Evolutionary conservation across 2,797 vertebrate species (phyloP), one percentile per base, ranked within the genome.

Genomic region (Nannoperca obscura): DNA sequence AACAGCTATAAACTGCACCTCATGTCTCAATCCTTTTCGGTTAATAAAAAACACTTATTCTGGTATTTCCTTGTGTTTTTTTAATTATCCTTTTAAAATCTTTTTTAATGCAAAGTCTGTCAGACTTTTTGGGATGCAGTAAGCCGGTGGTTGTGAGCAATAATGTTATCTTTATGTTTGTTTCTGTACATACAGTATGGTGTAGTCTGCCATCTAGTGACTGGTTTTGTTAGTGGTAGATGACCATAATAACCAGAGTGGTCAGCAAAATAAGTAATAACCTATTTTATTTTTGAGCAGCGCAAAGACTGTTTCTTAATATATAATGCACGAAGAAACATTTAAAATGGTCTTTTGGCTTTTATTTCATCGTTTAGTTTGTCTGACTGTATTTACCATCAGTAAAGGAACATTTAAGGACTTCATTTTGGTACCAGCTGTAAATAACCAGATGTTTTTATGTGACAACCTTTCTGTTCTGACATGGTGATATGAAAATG

Each of bases 1-100:
- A 79, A 71, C 47, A 67, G 32, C 52, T 75, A 20, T 53, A 58
- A 84, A 93, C 91, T 92, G 93, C 95, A 94, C 88, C 93, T 94
- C 93, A 36, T 82, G 67, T 76, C 75, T 83, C 62, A 74, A 34
- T 74, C 71, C 58, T 64, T 80, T 49, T 72, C 68, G 42, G 34
- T 46, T 73, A 65, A 74, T 71, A 68, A 70, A 57, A 84, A 96
- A 94, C 92, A 95, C 92, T 94, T 95, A 85, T 91, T 88, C 82
- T 91, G 80, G 49, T 89, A 83, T 80, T 22, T 77, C n/a, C 3
- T 62, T 76, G 74, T 85, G 44, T 60, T 50, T 61, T 47, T 68
- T 42, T n/a, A 12, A 10, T 27, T 52, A 14, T 15, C 0, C 1
- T 49, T 65, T 72, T 11, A 7, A 40, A 34, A 10, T 47, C 2